Conservation (phyloP, 2,113 vertebrate species). For the Etheostoma spectabile region DNA sequence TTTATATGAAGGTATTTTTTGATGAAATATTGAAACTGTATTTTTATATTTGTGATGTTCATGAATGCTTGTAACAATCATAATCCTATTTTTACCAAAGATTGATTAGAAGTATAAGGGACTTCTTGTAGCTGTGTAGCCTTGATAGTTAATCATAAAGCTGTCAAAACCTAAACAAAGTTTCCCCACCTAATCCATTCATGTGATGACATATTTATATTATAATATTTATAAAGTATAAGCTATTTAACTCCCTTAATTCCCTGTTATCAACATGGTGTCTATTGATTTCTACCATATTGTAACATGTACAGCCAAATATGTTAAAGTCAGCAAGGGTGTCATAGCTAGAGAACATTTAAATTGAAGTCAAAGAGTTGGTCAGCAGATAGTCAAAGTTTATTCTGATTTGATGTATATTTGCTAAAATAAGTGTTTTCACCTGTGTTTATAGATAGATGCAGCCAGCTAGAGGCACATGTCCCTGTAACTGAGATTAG, state of each 20-base stretch:
- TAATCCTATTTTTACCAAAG: conserved; percentile 69
- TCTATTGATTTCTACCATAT: neutral
- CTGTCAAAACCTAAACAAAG: neutral
- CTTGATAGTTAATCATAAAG: too few relatives aligned
- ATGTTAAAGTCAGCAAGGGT: neutral
- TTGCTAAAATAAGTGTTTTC: neutral
- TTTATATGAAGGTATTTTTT: conserved; percentile 55
- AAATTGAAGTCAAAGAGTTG: neutral
- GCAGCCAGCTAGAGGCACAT: neutral
- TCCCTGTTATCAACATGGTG: neutral
- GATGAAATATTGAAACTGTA: conserved; percentile 43
- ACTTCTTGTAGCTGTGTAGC: neutral
- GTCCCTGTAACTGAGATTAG: conserved; percentile 1
- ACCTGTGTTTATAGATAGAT: neutral
- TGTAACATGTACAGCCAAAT: neutral
- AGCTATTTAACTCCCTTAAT: neutral
- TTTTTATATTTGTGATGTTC: conserved; percentile 63
- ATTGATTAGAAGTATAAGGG: conserved; percentile 14
- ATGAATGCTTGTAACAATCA: conserved; percentile 49
- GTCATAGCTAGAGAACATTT: neutral
- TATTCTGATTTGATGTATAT: neutral
- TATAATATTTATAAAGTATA: neutral
- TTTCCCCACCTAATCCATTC: neutral
- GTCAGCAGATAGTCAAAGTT: neutral
- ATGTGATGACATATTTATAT: conserved; percentile 6